Conservation (phyloP, 2,888 invertebrate genomes). For the Hipparchia semele region DNA sequence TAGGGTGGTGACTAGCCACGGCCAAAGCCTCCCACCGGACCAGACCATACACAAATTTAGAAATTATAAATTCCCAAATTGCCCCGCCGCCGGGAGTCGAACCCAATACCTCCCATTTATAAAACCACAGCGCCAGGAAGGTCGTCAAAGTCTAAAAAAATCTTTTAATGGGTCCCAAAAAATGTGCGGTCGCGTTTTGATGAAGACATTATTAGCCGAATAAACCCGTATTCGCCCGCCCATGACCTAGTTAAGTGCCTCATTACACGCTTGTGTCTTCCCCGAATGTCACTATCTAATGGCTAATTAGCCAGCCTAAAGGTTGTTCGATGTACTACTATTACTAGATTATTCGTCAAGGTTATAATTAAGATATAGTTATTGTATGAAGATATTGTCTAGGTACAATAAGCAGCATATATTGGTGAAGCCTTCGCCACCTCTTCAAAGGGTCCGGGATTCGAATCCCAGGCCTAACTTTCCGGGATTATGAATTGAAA, state of each 20-base stretch:
- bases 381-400: background rate
- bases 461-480: too few relatives aligned
- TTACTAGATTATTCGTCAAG: conserved; percentile 1
- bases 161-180: background rate
- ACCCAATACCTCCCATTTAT: background rate
- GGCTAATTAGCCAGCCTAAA: conserved; percentile 19
- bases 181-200: background rate
- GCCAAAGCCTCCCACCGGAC: too few relatives aligned
- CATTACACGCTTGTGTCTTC: conserved; percentile 10
- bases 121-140: background rate
- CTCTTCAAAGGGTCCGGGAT: too few relatives aligned
- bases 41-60: too few relatives aligned
- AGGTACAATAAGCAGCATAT: too few relatives aligned
- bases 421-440: too few relatives aligned
- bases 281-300: conserved; percentile 15
- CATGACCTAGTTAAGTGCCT: conserved; percentile 6
- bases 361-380: background rate
- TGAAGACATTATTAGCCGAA: conserved; percentile 15
- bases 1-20: too few relatives aligned
- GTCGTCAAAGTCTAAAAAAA: background rate
- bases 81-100: too few relatives aligned
- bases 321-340: background rate
- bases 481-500: too few relatives aligned
- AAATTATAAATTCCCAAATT: too few relatives aligned
- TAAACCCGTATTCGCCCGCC: background rate